These are phyloP conservation scores for Frankliniella fusca DNA, from an alignment of 2,888 invertebrate genomes.

Conservation along the genomic window DNA sequence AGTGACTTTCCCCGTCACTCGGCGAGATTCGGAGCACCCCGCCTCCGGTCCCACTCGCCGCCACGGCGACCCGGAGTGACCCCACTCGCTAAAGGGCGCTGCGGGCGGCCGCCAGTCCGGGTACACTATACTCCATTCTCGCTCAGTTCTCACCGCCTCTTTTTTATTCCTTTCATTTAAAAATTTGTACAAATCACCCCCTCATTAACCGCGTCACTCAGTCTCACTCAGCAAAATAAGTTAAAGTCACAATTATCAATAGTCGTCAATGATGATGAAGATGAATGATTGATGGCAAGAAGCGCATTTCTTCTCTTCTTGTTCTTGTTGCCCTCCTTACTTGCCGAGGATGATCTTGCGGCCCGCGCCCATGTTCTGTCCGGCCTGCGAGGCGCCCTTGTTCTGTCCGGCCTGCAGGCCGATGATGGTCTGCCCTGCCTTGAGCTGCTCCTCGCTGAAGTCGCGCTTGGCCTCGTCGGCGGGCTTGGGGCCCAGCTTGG, in stretches of 20 bases:
- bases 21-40: not conserved
- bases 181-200: no score
- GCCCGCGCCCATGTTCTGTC: slow-evolving; percentile 82
- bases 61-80: not conserved
- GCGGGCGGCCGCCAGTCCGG: slow-evolving; percentile 11
- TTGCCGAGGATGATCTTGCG: slow-evolving; percentile 89
- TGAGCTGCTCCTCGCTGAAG: slow-evolving; percentile 86
- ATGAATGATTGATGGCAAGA: not conserved
- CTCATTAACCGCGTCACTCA: not conserved
- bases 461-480: slow-evolving; percentile 90
- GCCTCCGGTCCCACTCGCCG: not conserved
- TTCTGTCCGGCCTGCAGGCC: slow-evolving; percentile 95
- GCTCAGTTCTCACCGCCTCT: no score
- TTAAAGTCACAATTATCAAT: no score
- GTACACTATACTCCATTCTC: not conserved
- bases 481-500: slow-evolving; percentile 90
- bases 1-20: not conserved
- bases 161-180: no score
- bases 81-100: slow-evolving; percentile 4
- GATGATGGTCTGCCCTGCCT: slow-evolving; percentile 82
- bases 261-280: not conserved
- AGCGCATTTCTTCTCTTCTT: no score
- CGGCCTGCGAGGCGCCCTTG: slow-evolving; percentile 92
- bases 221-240: not conserved
- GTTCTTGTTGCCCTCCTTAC: slow-evolving; percentile 51